Base-by-base conservation (phyloP, 2,113 vertebrate genomes). In the Otus sunia region DNA sequence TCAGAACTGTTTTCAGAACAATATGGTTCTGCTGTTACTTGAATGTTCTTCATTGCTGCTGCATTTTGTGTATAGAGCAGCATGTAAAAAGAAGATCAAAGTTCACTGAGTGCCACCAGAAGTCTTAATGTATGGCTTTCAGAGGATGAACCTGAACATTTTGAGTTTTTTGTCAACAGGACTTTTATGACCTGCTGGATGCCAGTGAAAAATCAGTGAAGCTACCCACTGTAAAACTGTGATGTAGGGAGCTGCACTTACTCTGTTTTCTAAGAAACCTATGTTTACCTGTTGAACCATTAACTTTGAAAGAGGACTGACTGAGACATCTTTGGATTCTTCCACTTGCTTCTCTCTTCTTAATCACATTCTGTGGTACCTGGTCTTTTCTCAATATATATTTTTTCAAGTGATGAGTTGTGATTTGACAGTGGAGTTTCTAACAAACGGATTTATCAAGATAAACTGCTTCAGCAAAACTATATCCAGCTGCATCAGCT, bases 91-190 rank as follows among this genome's bases (percentile, higher is more conserved):
- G 26, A 52, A 63, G 26, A 39, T 37, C 25, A 64, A 84, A 89
- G 30, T 11, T 77, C 19, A 8, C 15, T 9, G 52, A 45, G 60
- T 37, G 25, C 26, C 34, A 47, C 13, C 29, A 30, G 34, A 37
- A 73, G 27, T 79, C 39, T 47, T 68, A 32, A 55, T 45, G 43
- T 45, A 45, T 45, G 43, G 10, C 29, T 68, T 68, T 84, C 19
- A 67, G 58, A 58, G 3, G 8, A 53, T 62, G 39, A 73, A 52
- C 23, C 7, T 30, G 47, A 74, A 72, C 7, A 18, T n/a, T 20
- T 0, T 47, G 47, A n/a, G 4, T 6, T 10, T 60, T 71, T 41
- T 52, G 18, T 43, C 1, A 0, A 13, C n/a, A 82, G 36, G 36
- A 68, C 36, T 52, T 66, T 41, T 73, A 14, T 59, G n/a, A 75